These are phyloP conservation scores for Procambarus clarkii DNA, from an alignment of 1,140 invertebrate genomes.

Conservation along the genomic window DNA sequence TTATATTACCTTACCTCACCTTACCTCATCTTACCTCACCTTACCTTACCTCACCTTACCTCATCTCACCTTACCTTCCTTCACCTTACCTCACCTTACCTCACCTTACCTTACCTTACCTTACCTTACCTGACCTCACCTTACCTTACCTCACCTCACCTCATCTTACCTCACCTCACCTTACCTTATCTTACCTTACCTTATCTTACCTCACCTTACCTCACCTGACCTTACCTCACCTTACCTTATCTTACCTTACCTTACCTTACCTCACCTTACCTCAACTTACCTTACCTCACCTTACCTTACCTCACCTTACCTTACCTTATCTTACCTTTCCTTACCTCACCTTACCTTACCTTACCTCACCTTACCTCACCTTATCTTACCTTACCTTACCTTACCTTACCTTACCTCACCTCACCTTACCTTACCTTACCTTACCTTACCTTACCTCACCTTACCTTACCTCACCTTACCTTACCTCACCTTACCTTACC, in stretches of 20 bases:
- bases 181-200: slow-evolving; percentile 12
- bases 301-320: slow-evolving; percentile 10
- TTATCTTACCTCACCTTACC: slow-evolving; percentile 7
- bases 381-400: neutral
- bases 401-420: neutral
- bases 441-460: neutral
- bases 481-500: neutral
- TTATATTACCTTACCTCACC: too few species aligned
- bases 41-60: slow-evolving; percentile 18
- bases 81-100: slow-evolving; percentile 14
- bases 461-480: neutral
- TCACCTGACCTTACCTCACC: too few species aligned
- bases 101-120: too few species aligned
- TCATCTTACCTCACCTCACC: slow-evolving; percentile 7
- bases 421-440: neutral
- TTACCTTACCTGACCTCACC: too few species aligned
- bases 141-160: slow-evolving; percentile 15
- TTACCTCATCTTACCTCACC: slow-evolving; percentile 7
- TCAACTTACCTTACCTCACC: too few species aligned
- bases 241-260: neutral
- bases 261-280: too few species aligned
- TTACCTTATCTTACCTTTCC: neutral
- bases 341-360: neutral
- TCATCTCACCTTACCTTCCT: too few species aligned
- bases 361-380: neutral